Evolutionary conservation across 2,888 invertebrate genomes (phyloP).

Genomic region (Archips xylosteana): DNA sequence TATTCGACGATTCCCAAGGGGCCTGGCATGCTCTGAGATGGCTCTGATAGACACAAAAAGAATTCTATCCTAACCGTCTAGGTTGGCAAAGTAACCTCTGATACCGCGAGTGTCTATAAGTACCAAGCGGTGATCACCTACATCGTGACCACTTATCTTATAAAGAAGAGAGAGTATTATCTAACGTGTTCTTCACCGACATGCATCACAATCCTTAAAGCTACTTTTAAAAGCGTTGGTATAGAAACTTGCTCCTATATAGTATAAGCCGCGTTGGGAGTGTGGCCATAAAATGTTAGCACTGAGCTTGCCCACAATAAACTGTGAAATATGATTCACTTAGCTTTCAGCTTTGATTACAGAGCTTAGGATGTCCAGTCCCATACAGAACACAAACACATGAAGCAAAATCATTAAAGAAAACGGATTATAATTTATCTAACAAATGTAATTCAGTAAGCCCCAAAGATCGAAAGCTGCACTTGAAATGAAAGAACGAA

Average conservation of each 20-base stretch:
- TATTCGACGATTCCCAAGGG: too few species aligned
- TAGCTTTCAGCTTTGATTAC: conserved; percentile 9
- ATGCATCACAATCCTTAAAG: neutral
- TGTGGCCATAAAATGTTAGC: conserved; percentile 8
- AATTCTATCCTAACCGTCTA: too few species aligned
- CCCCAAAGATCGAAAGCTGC: conserved; percentile 7
- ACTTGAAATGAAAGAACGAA: conserved; percentile 21
- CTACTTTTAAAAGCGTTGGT: neutral
- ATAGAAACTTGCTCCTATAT: neutral
- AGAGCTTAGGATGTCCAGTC: conserved; percentile 11
- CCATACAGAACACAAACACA: conserved; percentile 8
- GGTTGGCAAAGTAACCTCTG: too few species aligned
- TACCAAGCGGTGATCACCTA: too few species aligned
- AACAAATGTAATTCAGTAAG: conserved; percentile 4
- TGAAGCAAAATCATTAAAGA: neutral
- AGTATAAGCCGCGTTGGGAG: neutral
- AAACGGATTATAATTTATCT: conserved; percentile 19
- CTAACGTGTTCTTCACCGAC: too few species aligned
- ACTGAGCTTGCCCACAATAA: conserved; percentile 23
- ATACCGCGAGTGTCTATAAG: too few species aligned
- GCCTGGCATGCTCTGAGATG: too few species aligned
- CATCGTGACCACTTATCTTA: too few species aligned
- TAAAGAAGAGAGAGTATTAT: too few species aligned
- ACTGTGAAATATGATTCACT: conserved; percentile 37
- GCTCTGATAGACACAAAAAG: too few species aligned